These are phyloP conservation scores for Zaprionus inermis DNA, from an alignment of 1,140 invertebrate species.

Conservation along the genomic window DNA sequence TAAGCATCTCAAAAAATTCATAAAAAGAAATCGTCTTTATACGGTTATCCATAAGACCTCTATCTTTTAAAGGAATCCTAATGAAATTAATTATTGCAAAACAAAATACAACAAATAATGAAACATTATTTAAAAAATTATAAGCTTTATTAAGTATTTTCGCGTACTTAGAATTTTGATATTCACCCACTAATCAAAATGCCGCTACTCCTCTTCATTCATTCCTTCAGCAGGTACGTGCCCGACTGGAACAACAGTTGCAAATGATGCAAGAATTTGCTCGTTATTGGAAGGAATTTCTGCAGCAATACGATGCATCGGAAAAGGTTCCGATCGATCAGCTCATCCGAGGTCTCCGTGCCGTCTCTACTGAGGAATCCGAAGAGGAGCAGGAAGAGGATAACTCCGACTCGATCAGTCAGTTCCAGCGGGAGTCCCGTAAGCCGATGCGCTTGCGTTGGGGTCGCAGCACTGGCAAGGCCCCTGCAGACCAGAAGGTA, in stretches of 20 bases:
- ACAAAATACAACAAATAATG: too few relatives aligned
- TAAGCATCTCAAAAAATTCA: too few relatives aligned
- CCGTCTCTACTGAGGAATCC: constrained; percentile 42
- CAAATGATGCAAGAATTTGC: constrained; percentile 53
- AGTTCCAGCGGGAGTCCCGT: constrained; percentile 71
- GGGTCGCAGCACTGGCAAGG: constrained; percentile 78
- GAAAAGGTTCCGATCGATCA: not conserved
- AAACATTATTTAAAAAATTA: too few relatives aligned
- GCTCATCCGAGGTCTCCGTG: constrained; percentile 1
- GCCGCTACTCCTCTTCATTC: too few relatives aligned
- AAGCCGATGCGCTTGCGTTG: constrained; percentile 80
- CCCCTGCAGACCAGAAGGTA: constrained; percentile 59
- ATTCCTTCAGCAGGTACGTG: constrained; percentile 10
- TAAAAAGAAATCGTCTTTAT: too few relatives aligned
- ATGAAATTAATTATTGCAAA: too few relatives aligned
- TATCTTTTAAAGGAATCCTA: too few relatives aligned
- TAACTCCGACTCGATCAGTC: constrained; percentile 15
- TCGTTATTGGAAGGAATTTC: constrained; percentile 56
- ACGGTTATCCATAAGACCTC: too few relatives aligned
- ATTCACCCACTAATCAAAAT: too few relatives aligned
- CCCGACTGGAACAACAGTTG: constrained; percentile 42
- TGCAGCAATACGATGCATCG: constrained; percentile 45
- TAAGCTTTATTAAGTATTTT: too few relatives aligned
- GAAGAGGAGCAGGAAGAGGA: constrained; percentile 40
- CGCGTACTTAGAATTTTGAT: too few relatives aligned